Evolutionary conservation across 2,888 invertebrate genomes (phyloP), one percentile per base, ranked within the genome.

Genomic region (Ptilodon capucinus): DNA sequence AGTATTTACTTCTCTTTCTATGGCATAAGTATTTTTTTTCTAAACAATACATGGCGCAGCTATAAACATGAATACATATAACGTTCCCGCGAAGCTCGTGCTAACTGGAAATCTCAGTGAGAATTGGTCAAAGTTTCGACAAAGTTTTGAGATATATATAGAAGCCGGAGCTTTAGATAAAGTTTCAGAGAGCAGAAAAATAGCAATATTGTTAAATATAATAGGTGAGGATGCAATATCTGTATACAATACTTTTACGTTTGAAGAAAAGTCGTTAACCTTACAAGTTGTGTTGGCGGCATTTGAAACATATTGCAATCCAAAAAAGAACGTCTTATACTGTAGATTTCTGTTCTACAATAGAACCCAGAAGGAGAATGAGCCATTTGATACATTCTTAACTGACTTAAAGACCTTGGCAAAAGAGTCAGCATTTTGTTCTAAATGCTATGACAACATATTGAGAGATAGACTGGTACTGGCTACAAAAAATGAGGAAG

Each of bases 291-390:
- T 30, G 30, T 6, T 30, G 13, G 4, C n/a, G n/a, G 30, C 30
- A 6, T 30, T 30, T 30, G 30, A 40, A 36, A 40, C 36, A 36
- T 41, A 13, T 47, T n/a, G 41, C 14, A 42, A 30, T 4, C 30
- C 30, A 4, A 30, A 30, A 30, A 30, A 13, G 30, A 30, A 30
- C 7, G 13, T 30, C n/a, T 13, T 30, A 6, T 13, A 30, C 13
- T 30, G 30, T 30, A 30, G 30, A 30, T 30, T 30, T 30, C 13
- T 30, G n/a, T 30, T 30, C 13, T 30, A 30, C 30, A 30, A 30
- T 13, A 30, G 30, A 30, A 30, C 35, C 1, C 35, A 35, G 8
- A 14, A 35, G 6, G 35, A 35, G 8, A 14, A 35, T 16, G 35
- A 35, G 17, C 35, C 35, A 35, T 35, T 35, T 35, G 35, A 17